phyloP scores from a whole-genome alignment of 2,888 invertebrate species.

The Gandaritis pyraliata region DNA sequence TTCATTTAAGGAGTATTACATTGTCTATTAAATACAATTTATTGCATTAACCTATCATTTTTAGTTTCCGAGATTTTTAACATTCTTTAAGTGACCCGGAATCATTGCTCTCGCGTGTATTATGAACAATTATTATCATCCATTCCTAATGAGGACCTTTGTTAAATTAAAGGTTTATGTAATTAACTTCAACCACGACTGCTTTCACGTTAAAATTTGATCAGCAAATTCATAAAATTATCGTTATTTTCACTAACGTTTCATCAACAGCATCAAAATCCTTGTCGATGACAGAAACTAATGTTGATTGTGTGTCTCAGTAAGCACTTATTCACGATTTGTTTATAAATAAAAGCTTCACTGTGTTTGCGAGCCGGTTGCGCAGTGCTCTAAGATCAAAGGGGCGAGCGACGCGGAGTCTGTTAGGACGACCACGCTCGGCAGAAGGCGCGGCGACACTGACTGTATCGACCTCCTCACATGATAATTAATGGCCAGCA shows the following conservation, averaged over 20 bases:
- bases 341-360: conserved; percentile 72
- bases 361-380: conserved; percentile 51
- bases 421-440: conserved; percentile 57
- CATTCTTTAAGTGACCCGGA: too few species aligned
- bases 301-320: conserved; percentile 36
- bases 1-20: too few species aligned
- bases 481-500: conserved; percentile 72
- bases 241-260: conserved; percentile 49
- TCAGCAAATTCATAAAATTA: conserved; percentile 47
- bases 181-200: conserved; percentile 53
- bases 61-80: too few species aligned
- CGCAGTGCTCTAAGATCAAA: conserved; percentile 50
- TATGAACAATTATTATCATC: conserved; percentile 1
- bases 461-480: conserved; percentile 70
- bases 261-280: conserved; percentile 30
- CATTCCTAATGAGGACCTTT: conserved; percentile 6
- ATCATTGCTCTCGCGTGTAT: too few species aligned
- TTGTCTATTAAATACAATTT: too few species aligned
- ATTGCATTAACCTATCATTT: too few species aligned
- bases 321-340: conserved; percentile 56
- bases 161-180: conserved; percentile 48
- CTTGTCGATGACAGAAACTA: conserved; percentile 50
- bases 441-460: conserved; percentile 72
- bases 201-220: conserved; percentile 53
- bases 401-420: conserved; percentile 28